phyloP scores from a whole-genome alignment of 2,797 vertebrate genomes.

The Cheirogaleus major region DNA sequence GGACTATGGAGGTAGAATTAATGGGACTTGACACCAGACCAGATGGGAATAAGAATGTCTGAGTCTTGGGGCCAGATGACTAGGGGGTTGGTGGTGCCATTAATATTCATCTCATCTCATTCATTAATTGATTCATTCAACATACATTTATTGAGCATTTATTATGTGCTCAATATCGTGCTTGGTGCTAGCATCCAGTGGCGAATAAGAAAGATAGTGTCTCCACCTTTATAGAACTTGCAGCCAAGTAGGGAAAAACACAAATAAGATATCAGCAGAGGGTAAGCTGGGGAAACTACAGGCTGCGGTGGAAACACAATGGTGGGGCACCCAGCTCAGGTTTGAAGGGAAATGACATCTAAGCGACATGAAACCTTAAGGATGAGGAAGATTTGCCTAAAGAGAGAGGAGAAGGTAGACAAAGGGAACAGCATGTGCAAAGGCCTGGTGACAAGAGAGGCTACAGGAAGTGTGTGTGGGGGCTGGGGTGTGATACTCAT shows the following conservation, averaged over 20 bases:
- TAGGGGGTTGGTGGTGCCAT: neutral
- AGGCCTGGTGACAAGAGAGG: neutral
- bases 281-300: neutral
- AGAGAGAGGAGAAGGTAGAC: neutral
- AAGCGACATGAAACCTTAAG: neutral
- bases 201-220: neutral
- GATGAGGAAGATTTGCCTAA: neutral
- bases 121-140: neutral
- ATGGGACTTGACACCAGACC: neutral
- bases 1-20: neutral
- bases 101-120: constrained; percentile 21
- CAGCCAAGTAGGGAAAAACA: neutral
- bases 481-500: neutral
- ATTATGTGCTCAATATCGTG: neutral
- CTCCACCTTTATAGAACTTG: neutral
- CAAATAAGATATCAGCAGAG: neutral
- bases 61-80: neutral
- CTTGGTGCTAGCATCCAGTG: neutral
- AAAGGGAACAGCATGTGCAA: neutral
- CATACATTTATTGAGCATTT: neutral
- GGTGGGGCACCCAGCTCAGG: neutral
- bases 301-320: neutral
- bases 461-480: neutral
- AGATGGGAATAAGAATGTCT: neutral
- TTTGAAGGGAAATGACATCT: neutral